Percentiles rank a stretch among this genome's conserved stretches.
Conservation (phyloP, 2,797 vertebrate species). For the Rhabdophis nuchalis region DNA sequence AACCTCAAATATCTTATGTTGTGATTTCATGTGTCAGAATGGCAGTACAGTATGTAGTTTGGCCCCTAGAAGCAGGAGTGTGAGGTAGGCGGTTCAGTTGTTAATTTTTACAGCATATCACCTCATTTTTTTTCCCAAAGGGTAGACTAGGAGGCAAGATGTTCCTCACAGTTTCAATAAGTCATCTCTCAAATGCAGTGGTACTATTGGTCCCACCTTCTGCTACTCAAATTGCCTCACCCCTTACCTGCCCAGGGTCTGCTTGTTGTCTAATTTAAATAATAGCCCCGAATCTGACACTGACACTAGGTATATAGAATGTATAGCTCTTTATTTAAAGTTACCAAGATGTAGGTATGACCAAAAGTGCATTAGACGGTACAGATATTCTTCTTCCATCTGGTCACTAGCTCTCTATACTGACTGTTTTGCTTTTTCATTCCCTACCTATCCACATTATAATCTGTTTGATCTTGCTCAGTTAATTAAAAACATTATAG, state of each 20-base stretch:
- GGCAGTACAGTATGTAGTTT: neutral
- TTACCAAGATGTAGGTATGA: neutral
- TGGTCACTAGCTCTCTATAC: neutral
- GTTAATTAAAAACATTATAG: neutral
- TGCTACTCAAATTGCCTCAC: neutral
- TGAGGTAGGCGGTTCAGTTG: neutral
- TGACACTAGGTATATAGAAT: neutral
- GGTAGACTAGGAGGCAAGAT: neutral
- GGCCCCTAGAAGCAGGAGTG: neutral
- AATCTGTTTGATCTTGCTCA: neutral
- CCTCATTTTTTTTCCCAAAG: neutral
- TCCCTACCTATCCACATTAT: neutral
- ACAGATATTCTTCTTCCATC: neutral
- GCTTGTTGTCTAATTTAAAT: neutral
- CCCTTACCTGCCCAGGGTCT: neutral
- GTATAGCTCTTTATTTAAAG: neutral
- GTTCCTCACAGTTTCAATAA: neutral
- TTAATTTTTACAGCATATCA: neutral
- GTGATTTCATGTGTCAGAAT: neutral
- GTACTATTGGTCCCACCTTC: neutral
- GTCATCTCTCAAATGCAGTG: neutral
- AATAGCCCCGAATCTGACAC: neutral
- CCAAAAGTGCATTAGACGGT: neutral
- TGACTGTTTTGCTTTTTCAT: neutral
- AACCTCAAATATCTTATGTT: neutral